Evolutionary conservation across 1,140 invertebrate genomes (phyloP).

Genomic region (Archivesica marissinica): DNA sequence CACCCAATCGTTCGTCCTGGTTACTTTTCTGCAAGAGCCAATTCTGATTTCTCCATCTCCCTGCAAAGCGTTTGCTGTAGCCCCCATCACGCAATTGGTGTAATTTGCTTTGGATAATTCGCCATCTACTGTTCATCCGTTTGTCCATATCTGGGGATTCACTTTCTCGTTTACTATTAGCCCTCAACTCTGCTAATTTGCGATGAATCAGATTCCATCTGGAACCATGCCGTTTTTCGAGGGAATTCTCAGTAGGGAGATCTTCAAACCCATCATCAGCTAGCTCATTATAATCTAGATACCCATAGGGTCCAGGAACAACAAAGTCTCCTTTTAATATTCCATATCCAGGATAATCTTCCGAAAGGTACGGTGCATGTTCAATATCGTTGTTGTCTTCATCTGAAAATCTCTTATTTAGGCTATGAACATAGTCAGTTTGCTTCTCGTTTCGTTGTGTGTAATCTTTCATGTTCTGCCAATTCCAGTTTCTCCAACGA

Average conservation of each 20-base stretch:
- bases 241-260: neutral
- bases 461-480: neutral
- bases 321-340: slow-evolving; percentile 6
- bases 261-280: neutral
- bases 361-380: neutral
- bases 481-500: slow-evolving; percentile 16
- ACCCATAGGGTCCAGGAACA: neutral
- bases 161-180: neutral
- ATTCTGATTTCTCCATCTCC: slow-evolving; percentile 7
- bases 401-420: neutral
- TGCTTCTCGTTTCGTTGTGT: neutral
- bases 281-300: neutral
- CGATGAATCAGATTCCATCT: slow-evolving; percentile 31
- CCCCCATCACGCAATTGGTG: neutral
- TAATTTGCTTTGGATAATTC: slow-evolving; percentile 28
- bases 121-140: neutral
- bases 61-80: neutral
- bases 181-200: neutral
- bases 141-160: neutral
- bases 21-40: neutral
- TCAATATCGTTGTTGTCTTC: neutral
- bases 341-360: neutral
- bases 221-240: slow-evolving; percentile 25
- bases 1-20: neutral
- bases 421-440: neutral